Evolutionary conservation across 2,797 vertebrate species (phyloP).

Genomic region (Gobio occitaniae): DNA sequence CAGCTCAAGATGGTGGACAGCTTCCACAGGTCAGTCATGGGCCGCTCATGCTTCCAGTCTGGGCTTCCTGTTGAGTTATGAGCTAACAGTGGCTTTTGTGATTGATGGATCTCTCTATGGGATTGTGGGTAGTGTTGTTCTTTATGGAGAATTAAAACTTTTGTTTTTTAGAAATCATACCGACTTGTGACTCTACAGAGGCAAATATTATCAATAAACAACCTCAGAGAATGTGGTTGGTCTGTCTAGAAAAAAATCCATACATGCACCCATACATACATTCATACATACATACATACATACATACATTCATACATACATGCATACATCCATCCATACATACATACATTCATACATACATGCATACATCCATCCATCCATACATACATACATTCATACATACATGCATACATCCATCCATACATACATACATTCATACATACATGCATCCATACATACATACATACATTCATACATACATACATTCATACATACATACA

Average conservation of each 20-base stretch:
- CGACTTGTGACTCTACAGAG: neutral
- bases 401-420: too few species aligned
- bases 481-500: too few species aligned
- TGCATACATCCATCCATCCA: rapidly evolving
- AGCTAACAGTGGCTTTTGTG: neutral
- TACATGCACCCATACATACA: too few species aligned
- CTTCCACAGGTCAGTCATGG: slow-evolving; percentile 86
- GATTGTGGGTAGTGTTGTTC: neutral
- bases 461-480: too few species aligned
- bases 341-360: too few species aligned
- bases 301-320: rapidly evolving
- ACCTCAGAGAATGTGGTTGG: too few species aligned
- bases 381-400: too few species aligned
- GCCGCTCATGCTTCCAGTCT: neutral
- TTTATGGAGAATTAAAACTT: neutral
- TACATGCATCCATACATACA: rapidly evolving
- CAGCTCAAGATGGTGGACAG: slow-evolving; percentile 99
- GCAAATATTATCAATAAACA: neutral
- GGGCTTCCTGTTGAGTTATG: neutral
- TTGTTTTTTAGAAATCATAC: neutral
- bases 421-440: too few species aligned
- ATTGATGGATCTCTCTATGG: neutral
- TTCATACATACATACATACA: too few species aligned
- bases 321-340: rapidly evolving
- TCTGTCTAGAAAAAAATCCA: too few species aligned